Base-by-base conservation (phyloP, 2,113 vertebrate genomes). In the Serinus canaria region DNA sequence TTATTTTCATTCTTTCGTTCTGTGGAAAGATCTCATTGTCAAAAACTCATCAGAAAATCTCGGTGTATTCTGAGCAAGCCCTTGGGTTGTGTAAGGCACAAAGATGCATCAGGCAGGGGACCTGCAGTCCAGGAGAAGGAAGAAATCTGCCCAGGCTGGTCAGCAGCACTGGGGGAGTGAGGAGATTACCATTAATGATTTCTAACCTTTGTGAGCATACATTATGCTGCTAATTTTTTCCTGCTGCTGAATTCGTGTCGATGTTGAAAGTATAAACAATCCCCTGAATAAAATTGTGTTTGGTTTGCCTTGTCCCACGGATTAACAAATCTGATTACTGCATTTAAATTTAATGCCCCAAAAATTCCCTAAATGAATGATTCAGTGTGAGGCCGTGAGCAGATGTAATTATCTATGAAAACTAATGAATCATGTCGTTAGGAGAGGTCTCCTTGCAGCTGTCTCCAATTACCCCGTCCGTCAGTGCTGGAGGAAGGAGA, bases 361-460 rank as follows among this genome's bases (percentile, higher is more conserved):
- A 69, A 96, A 96, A 92, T 93, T 95, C 89, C 83, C 87, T 27
- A 27, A 94, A 95, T 94, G 94, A 92, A 77, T 96, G 94, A 96
- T 94, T 96, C 95, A 90, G 91, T 49, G 90, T 24, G 76, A 81
- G 91, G 80, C 95, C 83, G 3, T 72, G 78, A 93, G 92, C 79
- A 95, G 88, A 95, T 80, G 80, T 89, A 97, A 97, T 96, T 97
- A 96, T 96, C 95, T 96, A 56, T 95, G 95, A 91, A 96, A 95
- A 96, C 89, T 93, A 96, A 93, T 95, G 97, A 95, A 96, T 96
- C 89, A 89, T 89, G 64, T 94, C 47, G 15, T 84, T 87, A 56
- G 85, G 86, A 80, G 93, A 60, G 56, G 69, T 92, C 72, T 83
- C 91, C 75, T 64, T 73, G 92, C 95, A 96, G 95, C 95, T 97